Base-by-base conservation (phyloP, 92 coral and sea anemone genomes). In the Parazoanthus swiftii region DNA sequence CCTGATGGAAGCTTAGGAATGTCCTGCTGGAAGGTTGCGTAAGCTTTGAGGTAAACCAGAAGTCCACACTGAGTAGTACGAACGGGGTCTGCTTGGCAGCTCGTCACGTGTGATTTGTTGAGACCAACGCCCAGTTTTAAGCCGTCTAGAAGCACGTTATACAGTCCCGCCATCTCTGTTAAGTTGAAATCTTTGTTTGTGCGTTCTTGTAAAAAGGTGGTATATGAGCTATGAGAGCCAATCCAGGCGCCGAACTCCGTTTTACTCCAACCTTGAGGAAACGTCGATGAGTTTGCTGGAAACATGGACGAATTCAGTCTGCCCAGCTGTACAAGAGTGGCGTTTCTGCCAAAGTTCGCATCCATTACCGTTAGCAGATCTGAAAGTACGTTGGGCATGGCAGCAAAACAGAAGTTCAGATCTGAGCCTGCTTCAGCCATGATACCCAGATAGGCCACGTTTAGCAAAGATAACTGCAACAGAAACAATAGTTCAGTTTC, bases 231-330 rank as follows among this genome's bases (percentile, higher is more conserved):
- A 35, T 63, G 77, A 50, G 93, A 81, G 13, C 44, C 75, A 0
- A 95, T 14, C 96, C 96, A 95, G 29, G 95, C 88, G 26, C 98
- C 99, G 81, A 96, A 96, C n/a, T 89, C 95, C 1, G 94, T 92
- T 16, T 88, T 85, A 42, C 72, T 76, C 85, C 86, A 85, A 36
- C 74, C 63, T 37, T 29, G 74, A 14, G 59, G 71, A 23, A 58
- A 33, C 0, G 75, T 58, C 39, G 82, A 26, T 36, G 23, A 5
- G 26, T 21, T 82, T 68, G 67, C 68, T 5, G 72, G 68, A 74
- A 84, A 86, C 37, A 59, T 59, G 1, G 91, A 37, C 1, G 70
- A 56, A 26, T 86, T 83, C 10, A 91, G 81, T 68, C 76, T 73
- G 4, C 94, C 93, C 15, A 95, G 92, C 21, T 90, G 94, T 21